Percentiles rank a stretch among this genome's conserved stretches.
phyloP scores from a whole-genome alignment of 2,113 vertebrate genomes.

The Emydocephalus ijimae region DNA sequence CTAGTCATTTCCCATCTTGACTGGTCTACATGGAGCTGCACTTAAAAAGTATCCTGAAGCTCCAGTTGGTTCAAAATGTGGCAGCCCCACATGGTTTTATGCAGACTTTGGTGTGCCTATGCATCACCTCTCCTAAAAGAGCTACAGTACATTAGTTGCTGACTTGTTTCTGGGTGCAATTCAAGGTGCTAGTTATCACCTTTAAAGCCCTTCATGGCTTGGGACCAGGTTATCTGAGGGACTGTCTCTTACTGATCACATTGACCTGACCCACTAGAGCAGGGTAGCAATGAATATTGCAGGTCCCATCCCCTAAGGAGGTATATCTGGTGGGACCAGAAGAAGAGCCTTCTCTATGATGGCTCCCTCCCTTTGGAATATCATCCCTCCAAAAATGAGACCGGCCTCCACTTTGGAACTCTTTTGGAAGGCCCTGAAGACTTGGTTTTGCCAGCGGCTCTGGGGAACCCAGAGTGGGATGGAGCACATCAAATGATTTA shows the following conservation, averaged over 20 bases:
- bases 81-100: background rate
- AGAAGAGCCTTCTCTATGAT: background rate
- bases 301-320: background rate
- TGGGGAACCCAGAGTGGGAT: background rate
- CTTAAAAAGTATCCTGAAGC: background rate
- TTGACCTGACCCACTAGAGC: background rate
- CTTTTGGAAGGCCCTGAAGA: background rate
- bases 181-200: background rate
- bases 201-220: background rate
- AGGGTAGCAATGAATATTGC: background rate
- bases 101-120: background rate
- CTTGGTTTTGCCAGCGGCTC: background rate
- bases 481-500: background rate
- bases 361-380: background rate
- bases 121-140: background rate
- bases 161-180: background rate
- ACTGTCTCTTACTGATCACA: background rate
- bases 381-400: background rate
- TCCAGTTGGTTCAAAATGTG: background rate
- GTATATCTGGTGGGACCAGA: background rate
- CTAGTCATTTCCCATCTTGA: background rate
- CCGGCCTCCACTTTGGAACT: background rate
- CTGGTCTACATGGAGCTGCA: background rate
- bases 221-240: background rate
- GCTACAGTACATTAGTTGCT: background rate